Evolutionary conservation across 2,797 vertebrate species (phyloP).

Genomic region (Lepilemur septentrionalis): DNA sequence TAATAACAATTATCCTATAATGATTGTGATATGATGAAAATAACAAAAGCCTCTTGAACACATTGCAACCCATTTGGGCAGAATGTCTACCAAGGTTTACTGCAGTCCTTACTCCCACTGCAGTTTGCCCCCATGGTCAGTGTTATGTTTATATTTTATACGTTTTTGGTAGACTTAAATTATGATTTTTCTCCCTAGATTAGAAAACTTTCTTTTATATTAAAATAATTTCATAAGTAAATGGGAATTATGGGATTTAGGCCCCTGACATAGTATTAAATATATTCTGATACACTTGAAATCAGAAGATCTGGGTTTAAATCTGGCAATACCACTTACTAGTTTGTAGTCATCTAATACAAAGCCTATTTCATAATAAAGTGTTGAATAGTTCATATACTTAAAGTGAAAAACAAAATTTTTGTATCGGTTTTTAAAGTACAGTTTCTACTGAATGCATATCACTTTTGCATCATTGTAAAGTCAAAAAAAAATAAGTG

Average conservation of each 20-base stretch:
- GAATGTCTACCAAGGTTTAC: not conserved
- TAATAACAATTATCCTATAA: not conserved
- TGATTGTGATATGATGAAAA: not conserved
- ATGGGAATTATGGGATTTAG: not conserved
- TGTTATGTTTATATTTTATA: not conserved
- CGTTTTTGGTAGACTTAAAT: not conserved
- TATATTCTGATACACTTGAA: not conserved
- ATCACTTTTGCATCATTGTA: not conserved
- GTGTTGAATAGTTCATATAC: not conserved
- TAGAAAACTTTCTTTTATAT: not conserved
- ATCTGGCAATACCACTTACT: not conserved
- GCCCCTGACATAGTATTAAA: not conserved
- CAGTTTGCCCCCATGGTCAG: rapidly evolving
- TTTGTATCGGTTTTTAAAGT: not conserved
- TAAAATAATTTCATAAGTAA: not conserved
- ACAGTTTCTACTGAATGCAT: not conserved
- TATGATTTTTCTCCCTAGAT: not conserved
- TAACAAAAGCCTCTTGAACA: not conserved
- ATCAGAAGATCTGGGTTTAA: not conserved
- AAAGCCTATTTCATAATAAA: not conserved
- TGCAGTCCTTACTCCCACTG: not conserved
- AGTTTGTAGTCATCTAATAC: not conserved
- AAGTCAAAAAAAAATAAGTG: not conserved
- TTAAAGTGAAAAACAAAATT: not conserved
- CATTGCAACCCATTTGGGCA: not conserved